These are phyloP conservation scores for Keiferia lycopersicella DNA, from an alignment of 2,888 invertebrate species.

Conservation along the genomic window DNA sequence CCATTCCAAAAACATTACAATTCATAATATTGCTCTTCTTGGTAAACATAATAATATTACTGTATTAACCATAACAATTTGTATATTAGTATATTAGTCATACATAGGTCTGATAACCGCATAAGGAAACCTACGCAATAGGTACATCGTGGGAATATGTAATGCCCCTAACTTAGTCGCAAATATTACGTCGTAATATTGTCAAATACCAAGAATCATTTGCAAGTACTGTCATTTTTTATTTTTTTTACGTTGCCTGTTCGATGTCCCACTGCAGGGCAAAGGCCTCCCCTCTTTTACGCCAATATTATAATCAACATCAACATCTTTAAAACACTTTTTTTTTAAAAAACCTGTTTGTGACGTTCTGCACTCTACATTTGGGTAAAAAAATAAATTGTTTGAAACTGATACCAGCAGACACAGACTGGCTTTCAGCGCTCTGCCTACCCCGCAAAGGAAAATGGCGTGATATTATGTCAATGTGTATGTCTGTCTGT, in stretches of 20 bases:
- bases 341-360: background rate
- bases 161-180: background rate
- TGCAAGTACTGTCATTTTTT: background rate
- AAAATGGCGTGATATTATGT: no score
- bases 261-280: no score
- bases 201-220: background rate
- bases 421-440: background rate
- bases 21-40: background rate
- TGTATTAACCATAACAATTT: background rate
- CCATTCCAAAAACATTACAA: background rate
- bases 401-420: no score
- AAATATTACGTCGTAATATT: background rate
- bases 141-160: background rate
- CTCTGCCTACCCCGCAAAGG: background rate
- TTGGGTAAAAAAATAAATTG: no score
- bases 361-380: no score
- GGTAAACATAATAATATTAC: background rate
- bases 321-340: background rate
- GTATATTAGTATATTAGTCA: background rate
- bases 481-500: no score
- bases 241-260: background rate
- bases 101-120: background rate
- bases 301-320: no score
- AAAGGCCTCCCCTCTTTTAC: no score
- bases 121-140: background rate